These are phyloP conservation scores for Micoletzkya japonica DNA, from an alignment of 2,888 invertebrate species.

Conservation along the genomic window DNA sequence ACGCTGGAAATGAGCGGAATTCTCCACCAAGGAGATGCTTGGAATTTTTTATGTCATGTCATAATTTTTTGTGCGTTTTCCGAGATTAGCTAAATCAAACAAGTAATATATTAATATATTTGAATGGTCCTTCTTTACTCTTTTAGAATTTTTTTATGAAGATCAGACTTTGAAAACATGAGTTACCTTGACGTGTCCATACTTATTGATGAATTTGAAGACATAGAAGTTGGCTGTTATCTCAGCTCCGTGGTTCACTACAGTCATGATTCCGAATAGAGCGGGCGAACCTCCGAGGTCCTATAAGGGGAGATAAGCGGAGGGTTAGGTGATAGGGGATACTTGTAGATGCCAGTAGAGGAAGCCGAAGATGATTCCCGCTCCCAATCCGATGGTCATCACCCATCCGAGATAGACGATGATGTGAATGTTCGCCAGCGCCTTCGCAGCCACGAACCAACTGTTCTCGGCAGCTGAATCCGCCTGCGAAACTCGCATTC, in stretches of 20 bases:
- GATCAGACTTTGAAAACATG: too few relatives aligned
- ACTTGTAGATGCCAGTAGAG: conserved; percentile 92
- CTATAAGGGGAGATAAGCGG: conserved; percentile 35
- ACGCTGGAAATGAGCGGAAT: too few relatives aligned
- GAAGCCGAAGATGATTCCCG: conserved; percentile 96
- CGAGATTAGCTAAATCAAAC: too few relatives aligned
- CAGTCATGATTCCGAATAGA: conserved; percentile 94
- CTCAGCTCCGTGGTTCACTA: conserved; percentile 97
- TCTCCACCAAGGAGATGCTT: too few relatives aligned
- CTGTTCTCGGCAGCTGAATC: conserved; percentile 35
- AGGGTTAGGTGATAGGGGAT: too few relatives aligned
- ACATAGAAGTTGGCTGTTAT: conserved; percentile 93
- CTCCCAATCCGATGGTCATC: conserved; percentile 99
- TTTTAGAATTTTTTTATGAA: too few relatives aligned
- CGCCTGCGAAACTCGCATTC: conserved; percentile 21
- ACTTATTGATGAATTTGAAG: conserved; percentile 87
- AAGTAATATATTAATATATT: too few relatives aligned
- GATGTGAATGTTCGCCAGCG: conserved; percentile 50
- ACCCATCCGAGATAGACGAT: conserved; percentile 74
- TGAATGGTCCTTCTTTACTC: too few relatives aligned
- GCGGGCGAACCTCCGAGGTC: conserved; percentile 90
- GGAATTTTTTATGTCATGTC: background rate
- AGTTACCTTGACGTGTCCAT: conserved; percentile 87
- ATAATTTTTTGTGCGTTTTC: background rate
- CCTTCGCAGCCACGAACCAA: conserved; percentile 38